These are phyloP conservation scores for Pristionchus mayeri DNA, from an alignment of 2,888 invertebrate species.

Conservation along the genomic window DNA sequence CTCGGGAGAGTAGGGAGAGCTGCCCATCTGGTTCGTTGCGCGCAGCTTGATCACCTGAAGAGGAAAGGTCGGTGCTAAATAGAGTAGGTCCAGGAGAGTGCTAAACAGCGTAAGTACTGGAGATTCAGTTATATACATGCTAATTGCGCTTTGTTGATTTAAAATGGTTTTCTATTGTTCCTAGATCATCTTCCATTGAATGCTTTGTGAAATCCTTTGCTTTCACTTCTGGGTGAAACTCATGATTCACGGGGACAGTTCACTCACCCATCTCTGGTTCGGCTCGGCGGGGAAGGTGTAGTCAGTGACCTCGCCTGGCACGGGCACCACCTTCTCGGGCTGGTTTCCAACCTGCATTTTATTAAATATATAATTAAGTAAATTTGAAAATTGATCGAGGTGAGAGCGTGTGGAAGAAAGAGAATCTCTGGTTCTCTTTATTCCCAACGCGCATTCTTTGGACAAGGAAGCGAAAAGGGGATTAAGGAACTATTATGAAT, in stretches of 20 bases:
- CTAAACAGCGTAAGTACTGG: no score
- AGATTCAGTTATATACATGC: background rate
- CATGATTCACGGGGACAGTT: no score
- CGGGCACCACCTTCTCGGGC: constrained; percentile 69
- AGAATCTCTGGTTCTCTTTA: background rate
- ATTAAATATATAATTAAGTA: no score
- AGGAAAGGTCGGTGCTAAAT: no score
- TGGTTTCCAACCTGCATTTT: constrained; percentile 63
- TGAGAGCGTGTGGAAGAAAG: background rate
- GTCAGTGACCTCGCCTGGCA: constrained; percentile 73
- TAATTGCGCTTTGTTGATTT: no score
- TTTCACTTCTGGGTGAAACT: no score
- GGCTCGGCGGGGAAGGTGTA: constrained; percentile 75
- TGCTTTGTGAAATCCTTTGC: no score
- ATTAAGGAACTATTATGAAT: background rate
- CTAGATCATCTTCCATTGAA: no score
- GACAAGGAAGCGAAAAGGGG: background rate
- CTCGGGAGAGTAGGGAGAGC: constrained; percentile 71
- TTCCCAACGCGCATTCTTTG: no score
- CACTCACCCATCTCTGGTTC: constrained; percentile 73
- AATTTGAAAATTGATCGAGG: no score
- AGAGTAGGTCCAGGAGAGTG: no score
- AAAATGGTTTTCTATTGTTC: background rate
- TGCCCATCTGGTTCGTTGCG: constrained; percentile 66
- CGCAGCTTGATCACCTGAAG: constrained; percentile 62